A percentile compares a stretch with the other conserved stretches of the same genome.
phyloP scores from a whole-genome alignment of 35 echinoderm and acorn worm genomes.

The Heliocidaris erythrogramma region DNA sequence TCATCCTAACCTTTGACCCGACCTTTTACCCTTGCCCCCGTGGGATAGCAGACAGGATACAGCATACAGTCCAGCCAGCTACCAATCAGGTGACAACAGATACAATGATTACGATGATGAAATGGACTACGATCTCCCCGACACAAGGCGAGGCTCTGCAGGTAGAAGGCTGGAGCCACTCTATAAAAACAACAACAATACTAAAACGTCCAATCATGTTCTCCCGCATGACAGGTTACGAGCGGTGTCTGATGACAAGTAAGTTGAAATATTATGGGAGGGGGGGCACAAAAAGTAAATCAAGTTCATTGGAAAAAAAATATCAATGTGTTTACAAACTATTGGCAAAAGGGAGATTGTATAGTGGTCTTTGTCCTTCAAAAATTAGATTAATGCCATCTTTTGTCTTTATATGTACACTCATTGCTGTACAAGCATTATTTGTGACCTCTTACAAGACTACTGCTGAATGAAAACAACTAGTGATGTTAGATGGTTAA shows the following conservation, averaged over 20 bases:
- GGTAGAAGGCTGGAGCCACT: conserved; percentile 24
- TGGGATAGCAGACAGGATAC: background rate
- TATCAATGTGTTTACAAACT: too few species aligned
- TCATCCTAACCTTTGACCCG: background rate
- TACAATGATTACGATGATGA: conserved; percentile 56
- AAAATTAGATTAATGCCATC: too few species aligned
- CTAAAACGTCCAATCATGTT: conserved; percentile 25
- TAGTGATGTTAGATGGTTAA: too few species aligned
- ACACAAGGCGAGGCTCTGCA: background rate
- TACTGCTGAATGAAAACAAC: too few species aligned
- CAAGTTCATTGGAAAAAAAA: too few species aligned
- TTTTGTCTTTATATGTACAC: too few species aligned
- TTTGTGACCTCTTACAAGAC: too few species aligned
- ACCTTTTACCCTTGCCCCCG: background rate
- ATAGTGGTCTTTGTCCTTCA: too few species aligned
- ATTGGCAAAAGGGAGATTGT: too few species aligned
- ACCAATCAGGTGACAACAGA: background rate
- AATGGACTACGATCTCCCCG: conserved; percentile 6
- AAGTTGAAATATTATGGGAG: background rate
- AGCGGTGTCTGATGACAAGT: conserved; percentile 36
- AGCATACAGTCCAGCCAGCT: background rate
- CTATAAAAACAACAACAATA: background rate
- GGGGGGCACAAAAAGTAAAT: too few species aligned
- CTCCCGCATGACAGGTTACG: conserved; percentile 48
- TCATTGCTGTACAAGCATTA: too few species aligned